These are phyloP conservation scores for Salminus brasiliensis DNA, from an alignment of 2,113 vertebrate species.

Conservation along the genomic window DNA sequence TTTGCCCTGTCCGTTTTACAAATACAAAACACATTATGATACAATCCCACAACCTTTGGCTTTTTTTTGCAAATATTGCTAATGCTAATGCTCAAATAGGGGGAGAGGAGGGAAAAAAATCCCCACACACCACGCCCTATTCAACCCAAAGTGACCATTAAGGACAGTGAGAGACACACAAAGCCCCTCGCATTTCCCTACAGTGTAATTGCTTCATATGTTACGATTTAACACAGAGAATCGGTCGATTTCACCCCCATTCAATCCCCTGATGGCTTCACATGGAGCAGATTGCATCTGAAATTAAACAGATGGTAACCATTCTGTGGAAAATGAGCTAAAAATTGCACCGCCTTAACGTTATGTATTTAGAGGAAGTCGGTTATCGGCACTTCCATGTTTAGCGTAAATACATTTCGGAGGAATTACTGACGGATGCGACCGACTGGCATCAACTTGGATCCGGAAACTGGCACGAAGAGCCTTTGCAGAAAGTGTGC, in stretches of 20 bases:
- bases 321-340: conserved; percentile 71
- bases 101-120: too few species aligned
- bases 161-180: conserved; percentile 30
- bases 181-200: conserved; percentile 38
- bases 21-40: not conserved
- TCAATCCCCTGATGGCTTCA: conserved; percentile 67
- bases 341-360: conserved; percentile 67
- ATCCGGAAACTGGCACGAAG: conserved; percentile 63
- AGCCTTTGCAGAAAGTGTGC: not conserved
- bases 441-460: conserved; percentile 70
- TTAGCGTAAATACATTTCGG: conserved; percentile 65
- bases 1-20: too few species aligned
- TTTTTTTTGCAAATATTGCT: too few species aligned
- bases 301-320: conserved; percentile 79
- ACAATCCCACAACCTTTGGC: too few species aligned
- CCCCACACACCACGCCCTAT: not conserved
- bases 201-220: conserved; percentile 69
- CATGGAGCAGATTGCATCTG: conserved; percentile 75
- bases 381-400: conserved; percentile 54
- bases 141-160: conserved; percentile 18
- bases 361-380: conserved; percentile 64
- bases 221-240: conserved; percentile 63
- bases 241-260: conserved; percentile 66
- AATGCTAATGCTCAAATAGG: too few species aligned
- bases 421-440: conserved; percentile 47